Base-by-base conservation (phyloP, 2,113 vertebrate species). In the Perca fluviatilis region DNA sequence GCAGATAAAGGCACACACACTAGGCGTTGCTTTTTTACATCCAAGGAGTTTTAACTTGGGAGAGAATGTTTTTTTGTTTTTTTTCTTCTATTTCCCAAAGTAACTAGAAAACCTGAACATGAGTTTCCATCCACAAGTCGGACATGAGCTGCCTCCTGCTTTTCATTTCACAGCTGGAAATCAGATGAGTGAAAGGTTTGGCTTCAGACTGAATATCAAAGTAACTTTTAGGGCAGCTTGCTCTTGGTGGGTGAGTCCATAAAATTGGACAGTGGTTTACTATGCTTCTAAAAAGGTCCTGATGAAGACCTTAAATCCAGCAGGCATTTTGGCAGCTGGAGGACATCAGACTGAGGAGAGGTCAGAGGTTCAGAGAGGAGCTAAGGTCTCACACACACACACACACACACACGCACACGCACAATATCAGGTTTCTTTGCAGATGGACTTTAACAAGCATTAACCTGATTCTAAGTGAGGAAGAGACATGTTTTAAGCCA, bases 381-480 rank as follows among this genome's bases (percentile, higher is more conserved):
- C 67, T 3, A 57, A 86, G 77, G 79, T 75, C 40, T 10, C 40
- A 40, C 40, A 40, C 40, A 40, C 40, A 40, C 40, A 40, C 40
- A 40, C 40, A 40, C 40, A 40, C 40, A 10, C 40, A 40, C 40
- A 40, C 40, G 3, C 40, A 40, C 40, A 40, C 40, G 10, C 36
- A 40, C 36, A 10, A 0, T 2, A 40, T 40, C 89, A 77, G 56
- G 85, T 93, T 93, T 92, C 86, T 73, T 1, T 57, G 33, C 85
- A 90, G 91, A 91, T 91, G 85, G 86, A 73, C 77, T 74, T 81
- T 79, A 88, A 87, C 75, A 70, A 82, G 78, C 77, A 43, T 67
- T 77, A 76, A 87, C 50, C 71, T 56, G 67, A 86, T 83, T 84
- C 46, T 66, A 72, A 61, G 63, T n/a, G 57, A 60, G 74, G 49